Evolutionary conservation across 2,888 invertebrate species (phyloP).

Genomic region (Gymnosoma rotundatum): DNA sequence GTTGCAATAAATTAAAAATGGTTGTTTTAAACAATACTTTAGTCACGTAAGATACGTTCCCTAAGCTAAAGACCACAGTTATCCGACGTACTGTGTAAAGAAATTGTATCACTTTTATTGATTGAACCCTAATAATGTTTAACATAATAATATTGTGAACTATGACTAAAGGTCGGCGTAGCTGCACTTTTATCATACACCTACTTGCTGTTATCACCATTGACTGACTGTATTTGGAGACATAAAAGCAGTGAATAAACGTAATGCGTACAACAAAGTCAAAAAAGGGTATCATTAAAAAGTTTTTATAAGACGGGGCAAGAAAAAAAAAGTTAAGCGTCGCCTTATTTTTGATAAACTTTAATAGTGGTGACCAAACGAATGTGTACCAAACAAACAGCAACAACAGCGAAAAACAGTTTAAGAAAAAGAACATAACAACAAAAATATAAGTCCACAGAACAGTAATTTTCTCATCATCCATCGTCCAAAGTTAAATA

Average conservation of each 20-base stretch:
- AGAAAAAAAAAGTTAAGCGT: conserved; percentile 56
- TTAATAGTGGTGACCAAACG: conserved; percentile 62
- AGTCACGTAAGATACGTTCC: too few relatives aligned
- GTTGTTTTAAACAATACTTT: too few relatives aligned
- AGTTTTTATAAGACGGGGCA: conserved; percentile 30
- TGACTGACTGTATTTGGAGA: conserved; percentile 34
- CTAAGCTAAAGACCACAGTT: too few relatives aligned
- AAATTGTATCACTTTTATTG: too few relatives aligned
- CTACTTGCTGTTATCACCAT: conserved; percentile 23
- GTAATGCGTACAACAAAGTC: conserved; percentile 53
- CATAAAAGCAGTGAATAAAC: conserved; percentile 39
- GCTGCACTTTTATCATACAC: not conserved
- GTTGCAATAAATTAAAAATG: too few relatives aligned
- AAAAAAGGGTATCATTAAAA: conserved; percentile 69
- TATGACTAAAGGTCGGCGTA: not conserved
- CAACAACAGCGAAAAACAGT: not conserved
- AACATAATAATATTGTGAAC: not conserved
- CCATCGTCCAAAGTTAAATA: conserved; percentile 41
- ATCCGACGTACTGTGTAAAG: too few relatives aligned
- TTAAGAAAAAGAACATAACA: conserved; percentile 10
- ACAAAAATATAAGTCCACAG: not conserved
- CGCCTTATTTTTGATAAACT: conserved; percentile 65
- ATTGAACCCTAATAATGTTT: too few relatives aligned
- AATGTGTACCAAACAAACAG: conserved; percentile 46
- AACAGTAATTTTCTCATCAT: conserved; percentile 62